Evolutionary conservation across 2,797 vertebrate species (phyloP).

Genomic region (Mycteria americana): DNA sequence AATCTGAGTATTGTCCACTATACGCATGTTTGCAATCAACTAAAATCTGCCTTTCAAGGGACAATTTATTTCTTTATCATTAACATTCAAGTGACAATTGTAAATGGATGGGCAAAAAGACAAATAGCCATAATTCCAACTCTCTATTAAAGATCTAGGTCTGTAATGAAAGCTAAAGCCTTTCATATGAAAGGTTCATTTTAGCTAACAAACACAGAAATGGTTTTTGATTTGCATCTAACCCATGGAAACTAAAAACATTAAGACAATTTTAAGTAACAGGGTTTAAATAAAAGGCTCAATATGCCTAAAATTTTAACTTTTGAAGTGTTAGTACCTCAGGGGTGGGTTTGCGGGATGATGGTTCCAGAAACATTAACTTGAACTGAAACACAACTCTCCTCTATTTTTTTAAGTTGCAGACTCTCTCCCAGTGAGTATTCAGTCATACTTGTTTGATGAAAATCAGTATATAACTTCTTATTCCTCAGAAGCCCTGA

Average conservation of each 20-base stretch:
- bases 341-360: neutral
- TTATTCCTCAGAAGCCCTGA: conserved; percentile 12
- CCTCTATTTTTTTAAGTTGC: neutral
- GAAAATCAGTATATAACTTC: neutral
- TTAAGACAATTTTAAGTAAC: neutral
- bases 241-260: neutral
- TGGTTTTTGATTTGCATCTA: neutral
- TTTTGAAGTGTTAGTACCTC: neutral
- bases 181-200: neutral
- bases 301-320: neutral
- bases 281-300: neutral
- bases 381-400: neutral
- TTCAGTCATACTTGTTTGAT: neutral
- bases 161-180: neutral
- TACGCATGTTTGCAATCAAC: neutral
- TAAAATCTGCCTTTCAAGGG: neutral
- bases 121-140: neutral
- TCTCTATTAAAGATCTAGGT: neutral
- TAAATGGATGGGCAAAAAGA: neutral
- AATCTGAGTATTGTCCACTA: neutral
- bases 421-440: neutral
- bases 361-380: neutral
- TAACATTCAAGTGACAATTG: neutral
- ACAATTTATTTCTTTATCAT: neutral
- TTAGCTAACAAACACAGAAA: neutral